Evolutionary conservation across 1,140 invertebrate genomes (phyloP).

Genomic region (Drosophila arawakana): DNA sequence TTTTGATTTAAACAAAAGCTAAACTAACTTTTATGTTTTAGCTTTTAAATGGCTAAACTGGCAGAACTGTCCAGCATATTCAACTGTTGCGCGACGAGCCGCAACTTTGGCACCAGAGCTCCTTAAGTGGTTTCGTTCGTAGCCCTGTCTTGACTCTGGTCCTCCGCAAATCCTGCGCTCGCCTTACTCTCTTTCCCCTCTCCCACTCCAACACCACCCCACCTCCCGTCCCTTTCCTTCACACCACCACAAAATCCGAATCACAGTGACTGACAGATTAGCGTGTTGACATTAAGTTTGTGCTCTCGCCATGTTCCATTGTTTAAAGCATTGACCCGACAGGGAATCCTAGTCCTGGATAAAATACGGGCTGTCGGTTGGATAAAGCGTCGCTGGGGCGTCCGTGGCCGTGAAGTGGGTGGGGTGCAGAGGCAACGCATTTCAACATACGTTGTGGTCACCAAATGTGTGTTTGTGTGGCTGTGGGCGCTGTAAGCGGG

Average conservation of each 20-base stretch:
- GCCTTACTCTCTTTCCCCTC: too few species aligned
- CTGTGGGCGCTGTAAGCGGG: conserved; percentile 4
- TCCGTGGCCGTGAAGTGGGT: not conserved
- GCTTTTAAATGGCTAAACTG: too few species aligned
- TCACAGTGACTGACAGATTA: conserved; percentile 68
- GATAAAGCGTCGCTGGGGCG: conserved; percentile 24
- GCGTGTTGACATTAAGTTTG: conserved; percentile 71
- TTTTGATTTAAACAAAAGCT: too few species aligned
- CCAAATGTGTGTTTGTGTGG: conserved; percentile 22
- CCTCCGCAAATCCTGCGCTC: too few species aligned
- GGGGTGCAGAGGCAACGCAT: conserved; percentile 40
- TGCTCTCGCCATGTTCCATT: conserved; percentile 31
- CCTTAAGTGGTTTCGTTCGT: conserved; percentile 64
- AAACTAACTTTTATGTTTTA: too few species aligned
- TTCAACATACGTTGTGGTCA: conserved; percentile 72
- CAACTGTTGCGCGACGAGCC: conserved; percentile 54
- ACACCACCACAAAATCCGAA: not conserved
- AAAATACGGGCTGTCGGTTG: conserved; percentile 46
- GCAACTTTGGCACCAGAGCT: conserved; percentile 39
- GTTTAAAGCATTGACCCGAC: conserved; percentile 55
- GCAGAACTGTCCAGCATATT: not conserved
- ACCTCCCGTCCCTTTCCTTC: too few species aligned
- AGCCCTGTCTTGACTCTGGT: conserved; percentile 30
- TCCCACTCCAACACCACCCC: too few species aligned
- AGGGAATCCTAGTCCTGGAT: conserved; percentile 6